Percentiles rank a stretch among this genome's conserved stretches.
Evolutionary conservation across 2,888 invertebrate genomes (phyloP).

Genomic region (Eumerus sabulonum): DNA sequence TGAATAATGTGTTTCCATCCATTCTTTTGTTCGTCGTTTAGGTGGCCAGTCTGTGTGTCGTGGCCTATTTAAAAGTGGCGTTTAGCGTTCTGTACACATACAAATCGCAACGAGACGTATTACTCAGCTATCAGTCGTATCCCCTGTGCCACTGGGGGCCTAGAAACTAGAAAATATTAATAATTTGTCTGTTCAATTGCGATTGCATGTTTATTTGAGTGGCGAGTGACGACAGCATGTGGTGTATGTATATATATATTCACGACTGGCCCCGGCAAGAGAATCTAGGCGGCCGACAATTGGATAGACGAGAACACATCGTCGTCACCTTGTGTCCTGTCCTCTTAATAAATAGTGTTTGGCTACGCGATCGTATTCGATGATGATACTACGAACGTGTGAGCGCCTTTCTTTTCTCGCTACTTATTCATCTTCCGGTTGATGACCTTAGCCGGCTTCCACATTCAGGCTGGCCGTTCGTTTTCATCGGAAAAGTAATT

Average conservation of each 20-base stretch:
- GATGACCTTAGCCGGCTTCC: slow-evolving; percentile 77
- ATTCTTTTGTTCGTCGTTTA: slow-evolving; percentile 14
- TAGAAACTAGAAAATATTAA: no score
- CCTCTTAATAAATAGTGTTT: slow-evolving; percentile 24
- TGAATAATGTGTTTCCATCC: slow-evolving; percentile 38
- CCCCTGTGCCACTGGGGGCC: no score
- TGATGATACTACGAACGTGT: slow-evolving; percentile 17
- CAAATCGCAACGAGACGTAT: not conserved
- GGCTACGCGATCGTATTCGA: not conserved
- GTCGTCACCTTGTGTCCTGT: slow-evolving; percentile 25
- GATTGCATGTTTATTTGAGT: no score
- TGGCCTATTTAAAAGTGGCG: slow-evolving; percentile 51
- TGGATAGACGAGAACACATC: not conserved
- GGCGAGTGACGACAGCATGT: no score
- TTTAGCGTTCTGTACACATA: no score
- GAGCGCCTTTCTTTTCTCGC: slow-evolving; percentile 67
- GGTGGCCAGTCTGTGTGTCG: slow-evolving; percentile 7
- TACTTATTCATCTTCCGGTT: slow-evolving; percentile 74
- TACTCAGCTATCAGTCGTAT: not conserved
- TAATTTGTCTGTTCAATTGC: no score
- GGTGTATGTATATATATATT: no score
- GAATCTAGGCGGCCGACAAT: no score
- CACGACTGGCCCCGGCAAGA: no score
- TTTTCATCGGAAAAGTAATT: slow-evolving; percentile 50
- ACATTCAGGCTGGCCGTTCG: slow-evolving; percentile 28